A percentile compares a stretch with the other conserved stretches of the same genome.
Evolutionary conservation across 2,113 vertebrate species (phyloP).

Genomic region (Melanotaenia duboulayi): DNA sequence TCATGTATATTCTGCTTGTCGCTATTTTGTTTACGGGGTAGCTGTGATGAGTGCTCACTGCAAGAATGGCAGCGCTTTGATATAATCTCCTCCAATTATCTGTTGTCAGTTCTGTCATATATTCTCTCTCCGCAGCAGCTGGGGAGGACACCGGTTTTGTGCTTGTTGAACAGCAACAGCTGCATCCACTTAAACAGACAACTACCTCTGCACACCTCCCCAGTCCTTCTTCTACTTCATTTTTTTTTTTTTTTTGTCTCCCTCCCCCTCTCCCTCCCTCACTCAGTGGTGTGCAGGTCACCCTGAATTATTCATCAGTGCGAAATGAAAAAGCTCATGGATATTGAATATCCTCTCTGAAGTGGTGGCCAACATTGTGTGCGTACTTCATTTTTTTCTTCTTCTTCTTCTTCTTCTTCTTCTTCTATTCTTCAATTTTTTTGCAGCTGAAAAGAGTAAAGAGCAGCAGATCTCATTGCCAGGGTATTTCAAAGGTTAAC

Average conservation of each 20-base stretch:
- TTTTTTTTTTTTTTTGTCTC: conserved; percentile 19
- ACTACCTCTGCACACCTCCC: conserved; percentile 72
- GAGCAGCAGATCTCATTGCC: conserved; percentile 62
- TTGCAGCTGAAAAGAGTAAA: conserved; percentile 48
- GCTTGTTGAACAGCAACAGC: conserved; percentile 65
- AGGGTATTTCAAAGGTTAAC: conserved; percentile 76
- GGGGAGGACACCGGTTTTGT: conserved; percentile 57
- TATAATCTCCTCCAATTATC: conserved; percentile 73
- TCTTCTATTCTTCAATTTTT: conserved; percentile 22
- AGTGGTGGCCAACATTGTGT: conserved; percentile 77
- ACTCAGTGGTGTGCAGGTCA: conserved; percentile 78
- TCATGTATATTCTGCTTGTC: conserved; percentile 49
- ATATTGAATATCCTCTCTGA: conserved; percentile 81
- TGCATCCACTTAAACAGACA: conserved; percentile 73
- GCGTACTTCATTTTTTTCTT: conserved; percentile 2
- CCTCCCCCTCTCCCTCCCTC: conserved; percentile 51
- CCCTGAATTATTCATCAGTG: conserved; percentile 83
- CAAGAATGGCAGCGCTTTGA: conserved; percentile 61
- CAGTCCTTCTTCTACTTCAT: conserved; percentile 10
- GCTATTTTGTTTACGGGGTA: conserved; percentile 54
- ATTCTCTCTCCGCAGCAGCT: conserved; percentile 51
- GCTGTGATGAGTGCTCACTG: not conserved
- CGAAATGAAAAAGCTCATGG: conserved; percentile 83
- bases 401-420: not conserved
- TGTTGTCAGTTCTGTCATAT: conserved; percentile 35